These are phyloP conservation scores for Dynastes tityus DNA, from an alignment of 2,888 invertebrate species.

Conservation along the genomic window DNA sequence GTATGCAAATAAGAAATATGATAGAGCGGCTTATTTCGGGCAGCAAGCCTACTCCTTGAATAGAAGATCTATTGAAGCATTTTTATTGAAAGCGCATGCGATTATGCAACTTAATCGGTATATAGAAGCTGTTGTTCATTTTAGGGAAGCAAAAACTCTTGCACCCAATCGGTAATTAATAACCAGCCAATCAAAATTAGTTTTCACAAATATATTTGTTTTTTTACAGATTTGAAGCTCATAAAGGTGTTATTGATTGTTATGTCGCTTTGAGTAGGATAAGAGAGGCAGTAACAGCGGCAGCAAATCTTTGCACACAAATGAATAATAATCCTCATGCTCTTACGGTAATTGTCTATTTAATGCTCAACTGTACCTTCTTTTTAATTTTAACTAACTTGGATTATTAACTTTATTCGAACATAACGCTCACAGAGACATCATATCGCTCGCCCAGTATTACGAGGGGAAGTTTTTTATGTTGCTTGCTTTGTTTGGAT, in stretches of 20 bases:
- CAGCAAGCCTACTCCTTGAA: slow-evolving; percentile 81
- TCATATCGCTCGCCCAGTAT: no score
- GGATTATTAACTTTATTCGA: no score
- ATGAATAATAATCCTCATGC: slow-evolving; percentile 82
- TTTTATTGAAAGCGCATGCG: slow-evolving; percentile 82
- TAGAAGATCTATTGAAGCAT: slow-evolving; percentile 80
- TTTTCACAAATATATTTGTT: background rate
- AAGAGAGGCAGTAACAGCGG: slow-evolving; percentile 82
- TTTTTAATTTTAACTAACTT: no score
- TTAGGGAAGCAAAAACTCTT: slow-evolving; percentile 77
- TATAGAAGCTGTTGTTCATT: slow-evolving; percentile 78
- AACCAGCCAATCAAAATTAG: background rate
- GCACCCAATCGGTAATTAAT: slow-evolving; percentile 71
- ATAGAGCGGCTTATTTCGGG: slow-evolving; percentile 81
- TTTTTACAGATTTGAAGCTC: slow-evolving; percentile 79
- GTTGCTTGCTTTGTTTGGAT: no score
- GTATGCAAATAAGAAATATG: slow-evolving; percentile 77
- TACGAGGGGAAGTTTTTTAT: no score
- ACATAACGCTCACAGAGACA: no score
- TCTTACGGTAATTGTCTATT: slow-evolving; percentile 76
- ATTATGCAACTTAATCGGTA: slow-evolving; percentile 78
- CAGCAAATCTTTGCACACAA: slow-evolving; percentile 81
- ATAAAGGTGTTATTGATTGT: slow-evolving; percentile 85
- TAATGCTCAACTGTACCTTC: background rate
- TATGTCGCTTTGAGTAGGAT: slow-evolving; percentile 79